Percentiles rank a stretch among this genome's conserved stretches.
phyloP scores from a whole-genome alignment of 1,140 invertebrate genomes.

The Bombus superbus region DNA sequence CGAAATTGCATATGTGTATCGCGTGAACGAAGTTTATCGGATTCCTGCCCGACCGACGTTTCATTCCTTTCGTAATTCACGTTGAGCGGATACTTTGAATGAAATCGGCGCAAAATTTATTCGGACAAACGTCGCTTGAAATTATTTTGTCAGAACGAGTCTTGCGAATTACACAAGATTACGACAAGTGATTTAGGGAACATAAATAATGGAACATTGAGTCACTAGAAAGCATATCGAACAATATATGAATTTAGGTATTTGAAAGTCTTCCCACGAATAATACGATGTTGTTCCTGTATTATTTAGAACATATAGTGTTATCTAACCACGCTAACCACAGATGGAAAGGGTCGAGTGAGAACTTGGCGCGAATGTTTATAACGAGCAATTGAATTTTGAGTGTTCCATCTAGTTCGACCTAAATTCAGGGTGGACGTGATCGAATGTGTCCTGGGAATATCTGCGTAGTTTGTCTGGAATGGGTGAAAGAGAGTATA shows the following conservation, averaged over 20 bases:
- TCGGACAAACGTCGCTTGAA: constrained; percentile 3
- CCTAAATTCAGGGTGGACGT: not conserved
- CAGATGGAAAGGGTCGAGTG: no score
- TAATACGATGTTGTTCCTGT: no score
- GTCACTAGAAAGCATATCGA: no score
- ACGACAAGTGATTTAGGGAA: no score
- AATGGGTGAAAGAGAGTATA: not conserved
- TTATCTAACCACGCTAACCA: not conserved
- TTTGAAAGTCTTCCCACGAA: no score
- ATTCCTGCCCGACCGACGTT: constrained; percentile 29
- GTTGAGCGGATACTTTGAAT: constrained; percentile 15
- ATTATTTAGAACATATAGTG: not conserved
- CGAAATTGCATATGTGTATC: constrained; percentile 50
- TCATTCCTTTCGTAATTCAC: constrained; percentile 47
- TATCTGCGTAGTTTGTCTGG: not conserved
- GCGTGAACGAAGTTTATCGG: constrained; percentile 47
- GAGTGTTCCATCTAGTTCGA: not conserved
- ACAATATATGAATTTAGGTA: no score
- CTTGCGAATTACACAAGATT: no score
- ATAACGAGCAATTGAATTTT: not conserved
- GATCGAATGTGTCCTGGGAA: not conserved
- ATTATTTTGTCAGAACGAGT: not conserved
- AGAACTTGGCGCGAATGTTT: no score
- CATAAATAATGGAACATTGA: no score
- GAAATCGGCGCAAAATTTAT: constrained; percentile 42